phyloP scores from a whole-genome alignment of 2,888 invertebrate genomes.

The Argynnis bischoffii region DNA sequence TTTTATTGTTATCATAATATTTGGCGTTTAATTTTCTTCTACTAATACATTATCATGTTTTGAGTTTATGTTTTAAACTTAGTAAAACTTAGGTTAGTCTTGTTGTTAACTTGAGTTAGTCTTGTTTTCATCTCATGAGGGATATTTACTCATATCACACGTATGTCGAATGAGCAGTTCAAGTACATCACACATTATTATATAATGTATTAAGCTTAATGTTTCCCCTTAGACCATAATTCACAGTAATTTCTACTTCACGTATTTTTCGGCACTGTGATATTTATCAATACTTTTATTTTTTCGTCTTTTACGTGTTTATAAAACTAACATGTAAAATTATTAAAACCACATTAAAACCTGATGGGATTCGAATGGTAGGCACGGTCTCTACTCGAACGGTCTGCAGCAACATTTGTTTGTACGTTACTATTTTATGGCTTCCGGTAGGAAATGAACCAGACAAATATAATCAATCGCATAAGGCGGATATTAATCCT shows the following conservation, averaged over 20 bases:
- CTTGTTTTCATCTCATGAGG: constrained; percentile 10
- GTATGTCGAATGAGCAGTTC: constrained; percentile 9
- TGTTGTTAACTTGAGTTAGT: not conserved
- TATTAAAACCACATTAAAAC: no score
- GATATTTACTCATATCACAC: constrained; percentile 13
- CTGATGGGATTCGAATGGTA: no score
- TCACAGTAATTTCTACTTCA: no score
- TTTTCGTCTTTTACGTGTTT: no score
- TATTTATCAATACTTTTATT: no score
- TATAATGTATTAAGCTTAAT: not conserved
- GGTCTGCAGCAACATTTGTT: not conserved
- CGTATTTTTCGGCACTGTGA: no score
- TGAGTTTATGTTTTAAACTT: constrained; percentile 11
- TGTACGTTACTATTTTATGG: constrained; percentile 5
- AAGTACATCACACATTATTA: not conserved
- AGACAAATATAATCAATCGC: constrained; percentile 18
- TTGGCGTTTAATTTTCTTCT: no score
- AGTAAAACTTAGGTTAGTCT: constrained; percentile 10
- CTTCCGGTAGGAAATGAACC: constrained; percentile 16
- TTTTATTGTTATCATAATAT: not conserved
- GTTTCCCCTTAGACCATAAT: not conserved
- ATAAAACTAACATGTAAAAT: no score
- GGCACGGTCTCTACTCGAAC: not conserved
- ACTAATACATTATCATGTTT: not conserved
- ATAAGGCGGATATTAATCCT: constrained; percentile 17